Evolutionary conservation across 2,113 vertebrate genomes (phyloP).

Genomic region (Aramus guarauna): DNA sequence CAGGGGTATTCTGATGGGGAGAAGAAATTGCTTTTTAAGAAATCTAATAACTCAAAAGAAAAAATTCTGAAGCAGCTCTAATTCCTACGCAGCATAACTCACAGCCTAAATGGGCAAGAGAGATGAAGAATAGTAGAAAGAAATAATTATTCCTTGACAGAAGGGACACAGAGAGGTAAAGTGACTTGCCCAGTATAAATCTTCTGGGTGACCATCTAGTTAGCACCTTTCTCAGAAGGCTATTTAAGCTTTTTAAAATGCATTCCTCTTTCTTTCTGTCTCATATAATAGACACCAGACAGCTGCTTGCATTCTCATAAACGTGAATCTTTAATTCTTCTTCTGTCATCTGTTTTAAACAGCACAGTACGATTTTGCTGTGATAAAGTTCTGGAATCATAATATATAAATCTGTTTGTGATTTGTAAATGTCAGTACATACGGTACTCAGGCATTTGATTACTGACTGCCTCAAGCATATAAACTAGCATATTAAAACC

Average conservation of each 20-base stretch:
- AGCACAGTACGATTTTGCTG: conserved; percentile 17
- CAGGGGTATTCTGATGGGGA: background rate
- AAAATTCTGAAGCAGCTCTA: background rate
- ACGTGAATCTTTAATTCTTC: background rate
- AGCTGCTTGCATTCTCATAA: conserved; percentile 6
- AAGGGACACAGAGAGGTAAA: background rate
- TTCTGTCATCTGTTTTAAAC: conserved; percentile 19
- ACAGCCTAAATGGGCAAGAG: background rate
- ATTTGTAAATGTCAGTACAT: conserved; percentile 45
- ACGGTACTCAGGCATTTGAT: conserved; percentile 13
- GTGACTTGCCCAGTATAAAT: background rate
- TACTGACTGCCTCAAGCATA: conserved; percentile 46
- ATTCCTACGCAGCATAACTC: background rate
- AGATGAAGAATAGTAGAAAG: background rate
- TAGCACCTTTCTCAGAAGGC: background rate
- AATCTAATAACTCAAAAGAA: background rate
- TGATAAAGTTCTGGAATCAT: conserved; percentile 33
- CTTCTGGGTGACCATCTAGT: background rate
- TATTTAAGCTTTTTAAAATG: conserved; percentile 8
- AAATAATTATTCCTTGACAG: background rate
- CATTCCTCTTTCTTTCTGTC: background rate
- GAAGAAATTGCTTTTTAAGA: background rate
- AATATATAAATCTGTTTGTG: conserved; percentile 47
- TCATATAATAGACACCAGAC: background rate
- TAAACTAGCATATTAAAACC: conserved; percentile 41